Conservation (phyloP, 2,797 vertebrate species). For the Sebastes nivosus region DNA sequence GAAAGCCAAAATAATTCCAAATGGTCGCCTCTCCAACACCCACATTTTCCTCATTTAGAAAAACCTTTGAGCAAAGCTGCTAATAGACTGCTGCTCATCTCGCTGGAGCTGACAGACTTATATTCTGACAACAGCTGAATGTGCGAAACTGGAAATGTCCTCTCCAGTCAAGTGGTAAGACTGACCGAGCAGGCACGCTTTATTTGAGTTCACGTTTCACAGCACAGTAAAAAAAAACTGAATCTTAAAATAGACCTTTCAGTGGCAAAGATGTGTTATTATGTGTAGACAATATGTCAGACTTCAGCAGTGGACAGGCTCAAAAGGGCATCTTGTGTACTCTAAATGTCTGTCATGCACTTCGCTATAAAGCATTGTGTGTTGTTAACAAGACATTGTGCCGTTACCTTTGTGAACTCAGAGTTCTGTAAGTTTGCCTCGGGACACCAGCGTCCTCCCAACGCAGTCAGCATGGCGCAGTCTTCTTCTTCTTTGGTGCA, state of each 20-base stretch:
- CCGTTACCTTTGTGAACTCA: slow-evolving; percentile 86
- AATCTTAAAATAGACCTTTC: slow-evolving; percentile 37
- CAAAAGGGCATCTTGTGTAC: slow-evolving; percentile 17
- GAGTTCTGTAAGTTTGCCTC: slow-evolving; percentile 78
- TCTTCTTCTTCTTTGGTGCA: slow-evolving; percentile 78
- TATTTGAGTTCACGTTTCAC: slow-evolving; percentile 34
- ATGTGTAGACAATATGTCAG: slow-evolving; percentile 6
- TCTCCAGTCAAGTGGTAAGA: slow-evolving; percentile 29
- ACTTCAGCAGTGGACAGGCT: slow-evolving; percentile 1
- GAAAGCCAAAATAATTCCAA: slow-evolving; percentile 49
- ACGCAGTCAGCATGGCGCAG: slow-evolving; percentile 78
- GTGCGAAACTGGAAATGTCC: slow-evolving; percentile 8
- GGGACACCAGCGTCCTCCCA: slow-evolving; percentile 72
- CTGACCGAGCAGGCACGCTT: slow-evolving; percentile 22
- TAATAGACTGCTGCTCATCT: slow-evolving; percentile 49
- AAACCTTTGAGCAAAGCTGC: slow-evolving; percentile 40
- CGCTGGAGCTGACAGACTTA: slow-evolving; percentile 7
- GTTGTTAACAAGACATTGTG: background rate
- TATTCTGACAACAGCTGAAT: slow-evolving; percentile 18
- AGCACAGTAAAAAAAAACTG: background rate
- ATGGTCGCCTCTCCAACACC: slow-evolving; percentile 40
- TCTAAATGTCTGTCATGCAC: slow-evolving; percentile 4
- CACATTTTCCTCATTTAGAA: slow-evolving; percentile 57
- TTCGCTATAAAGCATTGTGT: background rate
- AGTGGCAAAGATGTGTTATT: slow-evolving; percentile 4